Percentiles rank a stretch among this genome's conserved stretches.
These are phyloP conservation scores for Vanessa atalanta DNA, from an alignment of 1,140 invertebrate species.

Conservation along the genomic window DNA sequence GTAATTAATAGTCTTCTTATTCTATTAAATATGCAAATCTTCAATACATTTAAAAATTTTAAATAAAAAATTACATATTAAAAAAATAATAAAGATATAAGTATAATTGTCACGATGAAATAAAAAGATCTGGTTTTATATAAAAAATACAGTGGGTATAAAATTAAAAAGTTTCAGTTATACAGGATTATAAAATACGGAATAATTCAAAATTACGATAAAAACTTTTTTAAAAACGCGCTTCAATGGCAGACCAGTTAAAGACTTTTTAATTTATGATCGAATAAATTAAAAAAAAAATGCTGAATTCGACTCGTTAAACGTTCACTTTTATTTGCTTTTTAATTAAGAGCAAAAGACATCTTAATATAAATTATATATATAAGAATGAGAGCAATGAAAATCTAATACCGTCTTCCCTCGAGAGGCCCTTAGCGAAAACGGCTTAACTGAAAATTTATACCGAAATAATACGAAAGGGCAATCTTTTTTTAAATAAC, in stretches of 20 bases:
- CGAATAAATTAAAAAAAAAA: constrained; percentile 20
- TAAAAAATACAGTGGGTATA: too few relatives aligned
- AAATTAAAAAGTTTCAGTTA: too few relatives aligned
- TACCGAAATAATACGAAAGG: constrained; percentile 76
- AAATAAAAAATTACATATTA: too few relatives aligned
- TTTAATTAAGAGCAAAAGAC: constrained; percentile 28
- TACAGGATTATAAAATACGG: background rate
- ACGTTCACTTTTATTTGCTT: constrained; percentile 26
- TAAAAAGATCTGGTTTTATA: too few relatives aligned
- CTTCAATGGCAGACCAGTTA: background rate
- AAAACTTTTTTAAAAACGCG: background rate
- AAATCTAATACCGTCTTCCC: constrained; percentile 31
- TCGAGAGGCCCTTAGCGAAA: constrained; percentile 58
- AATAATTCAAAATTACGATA: constrained; percentile 5
- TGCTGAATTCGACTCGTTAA: constrained; percentile 16
- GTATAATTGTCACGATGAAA: too few relatives aligned
- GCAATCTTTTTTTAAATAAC: constrained; percentile 79
- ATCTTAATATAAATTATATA: constrained; percentile 30
- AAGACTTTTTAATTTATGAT: constrained; percentile 14
- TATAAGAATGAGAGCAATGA: constrained; percentile 23
- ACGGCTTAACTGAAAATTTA: constrained; percentile 76
- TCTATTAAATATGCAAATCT: too few relatives aligned
- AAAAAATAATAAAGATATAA: too few relatives aligned
- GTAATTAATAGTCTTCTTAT: too few relatives aligned
- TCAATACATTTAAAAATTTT: too few relatives aligned